phyloP scores from a whole-genome alignment of 2,113 vertebrate species.

The Thamnophis sirtalis region DNA sequence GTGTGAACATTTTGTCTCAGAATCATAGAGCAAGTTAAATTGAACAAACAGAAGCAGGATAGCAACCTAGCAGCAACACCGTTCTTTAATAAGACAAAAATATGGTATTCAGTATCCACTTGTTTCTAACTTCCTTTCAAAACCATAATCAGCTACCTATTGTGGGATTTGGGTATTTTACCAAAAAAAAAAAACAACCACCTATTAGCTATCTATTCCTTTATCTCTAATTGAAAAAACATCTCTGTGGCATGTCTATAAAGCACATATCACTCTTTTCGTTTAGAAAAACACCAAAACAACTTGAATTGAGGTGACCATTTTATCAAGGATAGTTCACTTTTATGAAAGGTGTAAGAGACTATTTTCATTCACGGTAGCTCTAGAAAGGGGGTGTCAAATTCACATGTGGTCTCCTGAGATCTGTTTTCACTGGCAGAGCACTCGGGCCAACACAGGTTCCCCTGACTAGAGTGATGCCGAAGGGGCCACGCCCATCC shows the following conservation, averaged over 20 bases:
- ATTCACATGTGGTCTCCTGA: too few relatives aligned
- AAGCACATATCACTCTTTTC: neutral
- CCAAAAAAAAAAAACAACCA: neutral
- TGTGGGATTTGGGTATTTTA: neutral
- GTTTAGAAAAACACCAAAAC: neutral
- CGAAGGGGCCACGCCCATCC: too few relatives aligned
- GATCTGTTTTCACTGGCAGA: too few relatives aligned
- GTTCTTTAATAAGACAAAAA: neutral
- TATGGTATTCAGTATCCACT: neutral
- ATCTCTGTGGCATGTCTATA: neutral
- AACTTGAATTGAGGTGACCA: too few relatives aligned
- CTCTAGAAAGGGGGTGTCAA: neutral
- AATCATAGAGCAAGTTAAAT: neutral
- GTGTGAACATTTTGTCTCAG: neutral
- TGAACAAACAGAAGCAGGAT: neutral
- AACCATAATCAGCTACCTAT: neutral
- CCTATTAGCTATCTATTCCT: neutral
- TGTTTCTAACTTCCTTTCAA: neutral
- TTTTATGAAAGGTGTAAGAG: neutral
- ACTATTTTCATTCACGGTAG: neutral
- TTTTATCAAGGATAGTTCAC: neutral
- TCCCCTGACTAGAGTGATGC: too few relatives aligned
- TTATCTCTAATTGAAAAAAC: neutral
- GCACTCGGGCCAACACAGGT: too few relatives aligned
- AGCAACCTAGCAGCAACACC: neutral